Percentiles rank a stretch among this genome's conserved stretches.
phyloP scores from a whole-genome alignment of 2,797 vertebrate species.

The Lagorchestes hirsutus region DNA sequence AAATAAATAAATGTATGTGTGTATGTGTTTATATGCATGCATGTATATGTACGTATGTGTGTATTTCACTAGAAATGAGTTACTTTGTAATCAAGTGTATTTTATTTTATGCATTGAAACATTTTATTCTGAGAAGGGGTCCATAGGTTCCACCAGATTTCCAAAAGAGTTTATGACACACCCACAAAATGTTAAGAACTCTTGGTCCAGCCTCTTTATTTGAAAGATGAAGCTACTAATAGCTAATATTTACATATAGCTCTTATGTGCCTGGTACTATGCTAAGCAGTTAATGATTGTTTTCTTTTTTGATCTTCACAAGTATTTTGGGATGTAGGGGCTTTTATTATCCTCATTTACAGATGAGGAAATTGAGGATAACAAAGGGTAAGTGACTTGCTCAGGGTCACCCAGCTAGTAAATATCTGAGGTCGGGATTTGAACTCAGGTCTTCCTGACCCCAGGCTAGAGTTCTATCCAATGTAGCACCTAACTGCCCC shows the following conservation, averaged over 20 bases:
- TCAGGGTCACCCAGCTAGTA: not conserved
- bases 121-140: not conserved
- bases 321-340: not conserved
- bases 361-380: not conserved
- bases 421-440: not conserved
- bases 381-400: not conserved
- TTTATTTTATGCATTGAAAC: not conserved
- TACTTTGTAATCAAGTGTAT: not conserved
- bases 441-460: not conserved
- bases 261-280: not conserved
- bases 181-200: not conserved
- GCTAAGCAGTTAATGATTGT: not conserved
- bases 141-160: not conserved
- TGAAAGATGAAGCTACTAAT: not conserved
- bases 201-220: not conserved
- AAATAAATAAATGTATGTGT: no score
- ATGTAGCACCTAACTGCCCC: not conserved
- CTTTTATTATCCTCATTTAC: not conserved
- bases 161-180: not conserved
- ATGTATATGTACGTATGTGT: not conserved
- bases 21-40: no score
- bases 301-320: not conserved
- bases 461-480: not conserved
- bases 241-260: not conserved
- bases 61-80: not conserved